These are phyloP conservation scores for Vandiemenella viatica DNA, from an alignment of 2,888 invertebrate genomes.

Conservation along the genomic window DNA sequence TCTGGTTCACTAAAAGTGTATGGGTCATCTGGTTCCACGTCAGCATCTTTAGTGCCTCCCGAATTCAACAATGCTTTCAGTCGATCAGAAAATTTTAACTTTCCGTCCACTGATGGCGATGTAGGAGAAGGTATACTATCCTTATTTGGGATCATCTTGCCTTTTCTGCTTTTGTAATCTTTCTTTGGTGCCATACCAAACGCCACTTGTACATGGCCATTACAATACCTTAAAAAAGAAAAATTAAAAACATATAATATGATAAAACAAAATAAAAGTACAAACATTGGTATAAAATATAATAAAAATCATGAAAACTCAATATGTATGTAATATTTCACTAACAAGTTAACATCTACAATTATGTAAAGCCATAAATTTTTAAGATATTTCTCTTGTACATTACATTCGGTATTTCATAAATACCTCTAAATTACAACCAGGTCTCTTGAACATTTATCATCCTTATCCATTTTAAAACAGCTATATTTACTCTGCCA, in stretches of 20 bases:
- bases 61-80: conserved; percentile 29
- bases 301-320: too few relatives aligned
- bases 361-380: too few relatives aligned
- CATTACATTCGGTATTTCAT: too few relatives aligned
- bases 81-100: conserved; percentile 32
- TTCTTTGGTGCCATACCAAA: conserved; percentile 12
- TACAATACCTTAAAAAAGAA: conserved; percentile 10
- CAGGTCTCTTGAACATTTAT: too few relatives aligned
- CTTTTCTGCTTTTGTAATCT: conserved; percentile 11
- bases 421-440: too few relatives aligned
- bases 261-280: not conserved
- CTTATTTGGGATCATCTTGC: conserved; percentile 13
- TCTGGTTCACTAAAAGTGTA: conserved; percentile 34
- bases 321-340: too few relatives aligned
- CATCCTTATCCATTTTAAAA: too few relatives aligned
- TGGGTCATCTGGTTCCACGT: conserved; percentile 28
- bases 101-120: conserved; percentile 16
- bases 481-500: too few relatives aligned
- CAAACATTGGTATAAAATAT: not conserved
- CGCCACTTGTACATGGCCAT: conserved; percentile 13
- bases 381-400: too few relatives aligned
- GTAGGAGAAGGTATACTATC: conserved; percentile 9
- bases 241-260: not conserved
- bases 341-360: too few relatives aligned
- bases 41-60: conserved; percentile 16